These are phyloP conservation scores for Octodonta nipae DNA, from an alignment of 2,888 invertebrate genomes.

Conservation along the genomic window DNA sequence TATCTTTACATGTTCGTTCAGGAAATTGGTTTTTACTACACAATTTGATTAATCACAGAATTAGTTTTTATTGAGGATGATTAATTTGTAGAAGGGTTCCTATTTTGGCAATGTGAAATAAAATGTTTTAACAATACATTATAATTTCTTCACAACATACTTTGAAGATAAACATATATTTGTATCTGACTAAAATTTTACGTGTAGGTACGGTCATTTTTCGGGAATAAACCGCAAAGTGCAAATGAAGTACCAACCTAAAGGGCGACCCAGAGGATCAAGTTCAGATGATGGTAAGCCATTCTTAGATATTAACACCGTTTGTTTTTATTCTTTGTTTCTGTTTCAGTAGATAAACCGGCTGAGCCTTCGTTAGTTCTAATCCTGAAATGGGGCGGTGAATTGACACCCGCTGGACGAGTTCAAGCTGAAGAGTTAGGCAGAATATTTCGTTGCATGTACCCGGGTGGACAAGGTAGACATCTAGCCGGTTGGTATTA, in stretches of 20 bases:
- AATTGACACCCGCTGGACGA: constrained; percentile 92
- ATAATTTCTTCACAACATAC: too few species aligned
- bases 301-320: too few species aligned
- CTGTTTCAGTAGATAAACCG: constrained; percentile 58
- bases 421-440: constrained; percentile 96
- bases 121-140: too few species aligned
- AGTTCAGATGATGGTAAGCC: constrained; percentile 85
- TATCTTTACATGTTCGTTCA: too few species aligned
- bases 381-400: constrained; percentile 99
- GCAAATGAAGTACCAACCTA: constrained; percentile 97
- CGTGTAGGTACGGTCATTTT: constrained; percentile 89
- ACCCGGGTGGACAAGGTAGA: constrained; percentile 92
- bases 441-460: constrained; percentile 97
- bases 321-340: too few species aligned
- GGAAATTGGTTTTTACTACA: too few species aligned
- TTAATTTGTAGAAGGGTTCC: too few species aligned
- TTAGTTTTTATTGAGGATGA: too few species aligned
- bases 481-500: constrained; percentile 59
- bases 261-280: constrained; percentile 80
- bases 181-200: background rate
- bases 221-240: constrained; percentile 99
- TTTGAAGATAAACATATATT: background rate
- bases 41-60: too few species aligned
- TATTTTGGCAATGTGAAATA: too few species aligned
- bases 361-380: constrained; percentile 88